Evolutionary conservation across 2,113 vertebrate genomes (phyloP).

Genomic region (Halichoerus grypus): DNA sequence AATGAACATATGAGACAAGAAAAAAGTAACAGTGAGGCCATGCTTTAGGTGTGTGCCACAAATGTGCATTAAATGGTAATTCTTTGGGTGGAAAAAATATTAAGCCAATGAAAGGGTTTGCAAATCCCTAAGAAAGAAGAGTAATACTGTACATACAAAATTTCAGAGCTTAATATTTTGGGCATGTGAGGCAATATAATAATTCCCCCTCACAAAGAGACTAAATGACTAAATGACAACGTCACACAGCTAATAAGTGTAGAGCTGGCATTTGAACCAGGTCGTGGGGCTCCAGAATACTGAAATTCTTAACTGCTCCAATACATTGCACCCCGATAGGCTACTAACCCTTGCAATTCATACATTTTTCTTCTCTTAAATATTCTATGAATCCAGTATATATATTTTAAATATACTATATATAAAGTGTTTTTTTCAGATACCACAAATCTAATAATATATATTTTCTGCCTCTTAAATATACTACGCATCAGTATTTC

Average conservation of each 20-base stretch:
- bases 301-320: too few relatives aligned
- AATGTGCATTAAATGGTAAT: background rate
- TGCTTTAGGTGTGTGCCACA: background rate
- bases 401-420: background rate
- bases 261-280: background rate
- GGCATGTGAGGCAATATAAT: background rate
- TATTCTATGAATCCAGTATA: background rate
- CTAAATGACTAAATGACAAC: background rate
- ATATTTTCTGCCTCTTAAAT: background rate
- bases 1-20: background rate
- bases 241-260: background rate
- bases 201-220: background rate
- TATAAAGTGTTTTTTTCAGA: background rate
- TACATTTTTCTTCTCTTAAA: background rate
- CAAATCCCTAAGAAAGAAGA: background rate
- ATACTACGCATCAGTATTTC: background rate
- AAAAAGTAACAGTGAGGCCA: background rate
- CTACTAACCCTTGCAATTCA: background rate
- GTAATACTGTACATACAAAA: background rate
- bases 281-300: background rate
- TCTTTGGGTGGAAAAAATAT: background rate
- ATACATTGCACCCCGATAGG: background rate
- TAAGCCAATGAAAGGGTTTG: background rate
- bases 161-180: slow-evolving; percentile 8
- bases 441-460: background rate